Base-by-base conservation (phyloP, 2,888 invertebrate species). In the Drosophila fungiperda region DNA sequence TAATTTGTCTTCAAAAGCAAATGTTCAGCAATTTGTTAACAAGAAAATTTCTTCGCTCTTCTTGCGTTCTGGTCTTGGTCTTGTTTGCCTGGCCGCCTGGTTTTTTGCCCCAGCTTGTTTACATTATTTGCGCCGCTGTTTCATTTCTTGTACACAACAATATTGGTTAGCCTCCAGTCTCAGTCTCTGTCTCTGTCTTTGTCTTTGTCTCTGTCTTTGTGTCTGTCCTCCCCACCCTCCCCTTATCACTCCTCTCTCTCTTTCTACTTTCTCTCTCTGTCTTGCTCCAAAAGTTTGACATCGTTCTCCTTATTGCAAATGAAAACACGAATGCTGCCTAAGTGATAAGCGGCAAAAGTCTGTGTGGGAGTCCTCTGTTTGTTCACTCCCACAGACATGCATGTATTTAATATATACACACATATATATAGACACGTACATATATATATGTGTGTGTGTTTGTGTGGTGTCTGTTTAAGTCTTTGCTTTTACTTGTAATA, bases 1-100 rank as follows among this genome's bases (percentile, higher is more conserved):
- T 90, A 90, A 87, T 87, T 87, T 87, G 89, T 87, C 90, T 87
- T 90, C 87, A 81, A 86, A 84, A 88, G 90, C 87, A 87, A 87
- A 87, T 87, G 90, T 90, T 87, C 88, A 78, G 83, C 87, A 87
- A 87, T 87, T 87, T 87, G 87, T 90, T 90, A 87, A 87, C 90
- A 87, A 87, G 87, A 76, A 85, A 85, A 87, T 89, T 87, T 89
- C 82, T 83, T 80, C 69, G 74, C 77, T 81, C 78, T 76, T 80
- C 78, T 73, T 73, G 74, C 76, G 57, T 67, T 69, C 71, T 77
- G 74, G 57, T 67, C 70, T 72, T 77, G 74, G 82, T 69, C 78
- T 69, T 83, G 83, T 76, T 85, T 85, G 82, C 76, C 78, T 67
- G 73, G 72, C 75, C 73, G 83, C 79, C 68, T 73, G 83, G 73